Evolutionary conservation across 1,140 invertebrate species (phyloP), one percentile per base, ranked within the genome.

Genomic region (Augochlora pura): DNA sequence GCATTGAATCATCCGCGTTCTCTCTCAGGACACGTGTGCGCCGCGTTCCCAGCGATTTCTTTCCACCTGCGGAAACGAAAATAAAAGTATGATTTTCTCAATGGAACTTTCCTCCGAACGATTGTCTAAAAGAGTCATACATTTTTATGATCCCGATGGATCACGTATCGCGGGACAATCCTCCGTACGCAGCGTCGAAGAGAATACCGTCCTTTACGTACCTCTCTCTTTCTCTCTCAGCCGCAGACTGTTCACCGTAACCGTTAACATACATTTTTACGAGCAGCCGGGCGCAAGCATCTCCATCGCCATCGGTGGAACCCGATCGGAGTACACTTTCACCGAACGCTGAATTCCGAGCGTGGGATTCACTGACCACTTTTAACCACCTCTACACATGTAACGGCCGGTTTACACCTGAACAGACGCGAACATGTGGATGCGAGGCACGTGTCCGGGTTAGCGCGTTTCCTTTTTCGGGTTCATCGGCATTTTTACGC

Each of bases 261-360:
- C 87, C 82, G 79, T 87, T 88, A 86, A 85, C 86, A 89, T 86
- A 87, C 75, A 84, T 87, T 88, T 85, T 67, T 84, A 60, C 23
- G 70, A 69, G 81, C 74, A 78, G 70, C 68, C 65, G 70, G n/a
- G n/a, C n/a, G 68, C 42, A 32, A 32, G 42, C 42, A 12, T 8
- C 42, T 42, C 9, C 64, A 72, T 83, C 84, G 86, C 83, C 86
- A 86, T 90, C 87, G 88, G 78, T 84, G 84, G 71, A 84, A 71
- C 62, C 77, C 68, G 75, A 85, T 85, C 77, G 81, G 69, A 66
- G 57, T 85, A 79, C 83, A 91, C 90, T 91, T 91, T 91, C 90
- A 90, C 89, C 84, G 67, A 70, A 86, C 83, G 84, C 84, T 87
- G 79, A 90, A 88, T 88, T 87, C 79, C 60, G 63, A 90, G 82